phyloP scores from a whole-genome alignment of 2,797 vertebrate species.

The Rhodeus uyekii region DNA sequence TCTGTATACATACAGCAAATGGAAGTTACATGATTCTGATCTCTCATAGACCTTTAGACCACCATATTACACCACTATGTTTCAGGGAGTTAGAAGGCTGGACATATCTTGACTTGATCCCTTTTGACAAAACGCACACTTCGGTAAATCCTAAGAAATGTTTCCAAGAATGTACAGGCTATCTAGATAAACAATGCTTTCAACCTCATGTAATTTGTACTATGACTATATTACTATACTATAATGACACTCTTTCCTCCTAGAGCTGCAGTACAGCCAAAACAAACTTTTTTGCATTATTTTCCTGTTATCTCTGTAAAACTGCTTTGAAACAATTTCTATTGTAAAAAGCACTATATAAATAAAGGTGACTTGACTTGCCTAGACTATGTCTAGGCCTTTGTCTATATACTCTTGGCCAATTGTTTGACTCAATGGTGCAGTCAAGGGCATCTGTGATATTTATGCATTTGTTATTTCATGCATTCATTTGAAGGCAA shows the following conservation, averaged over 20 bases:
- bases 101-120: conserved; percentile 11
- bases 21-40: conserved; percentile 11
- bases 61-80: conserved; percentile 1
- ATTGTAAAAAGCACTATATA: too few species aligned
- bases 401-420: background rate
- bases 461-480: conserved; percentile 25
- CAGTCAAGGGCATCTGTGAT: background rate
- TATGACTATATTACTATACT: too few species aligned
- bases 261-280: too few species aligned
- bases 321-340: too few species aligned
- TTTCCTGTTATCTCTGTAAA: too few species aligned
- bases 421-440: conserved; percentile 29
- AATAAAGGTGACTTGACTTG: too few species aligned
- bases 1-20: conserved; percentile 8
- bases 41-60: conserved; percentile 23
- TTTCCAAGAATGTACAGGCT: conserved; percentile 33
- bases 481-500: conserved; percentile 18
- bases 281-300: too few species aligned
- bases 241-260: too few species aligned
- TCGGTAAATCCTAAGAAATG: background rate
- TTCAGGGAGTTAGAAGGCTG: conserved; percentile 15
- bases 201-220: background rate
- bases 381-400: background rate
- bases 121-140: conserved; percentile 31
- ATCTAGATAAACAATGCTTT: conserved; percentile 20